Evolutionary conservation across 2,888 invertebrate genomes (phyloP), one percentile per base, ranked within the genome.

Genomic region (Synanthedon tipuliformis): DNA sequence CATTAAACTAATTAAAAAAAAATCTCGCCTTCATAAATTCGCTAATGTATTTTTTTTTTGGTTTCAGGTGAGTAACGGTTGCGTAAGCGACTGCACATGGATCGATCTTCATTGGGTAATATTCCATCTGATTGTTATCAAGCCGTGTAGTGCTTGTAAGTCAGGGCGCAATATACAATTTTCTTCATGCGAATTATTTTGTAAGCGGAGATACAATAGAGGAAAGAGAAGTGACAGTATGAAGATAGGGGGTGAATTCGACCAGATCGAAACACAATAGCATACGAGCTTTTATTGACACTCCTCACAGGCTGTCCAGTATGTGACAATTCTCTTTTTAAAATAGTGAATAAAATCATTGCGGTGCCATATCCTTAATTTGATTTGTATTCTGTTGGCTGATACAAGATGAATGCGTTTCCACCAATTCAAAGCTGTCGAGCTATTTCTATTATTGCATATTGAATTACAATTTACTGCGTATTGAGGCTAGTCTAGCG

Each of bases 61-160:
- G 69, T 75, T 77, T 65, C 70, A 69, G 69, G 67, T 71, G 66
- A 71, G 69, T 73, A 70, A 68, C 66, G 57, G 62, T 78, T 74
- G 68, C 72, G 70, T 62, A 45, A 45, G 59, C 56, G 50, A 50
- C 13, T 59, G 62, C 63, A 64, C 56, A 59, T 59, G 66, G 61
- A 56, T 61, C 59, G 61, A 56, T 62, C 60, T 54, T 58, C 61
- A 54, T 54, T 57, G 57, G 66, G 66, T 71, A 71, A 65, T 55
- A 62, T 63, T 61, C 62, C 59, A 61, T 59, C 65, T 58, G 55
- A 45, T 45, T 45, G 13, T 45, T 45, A 12, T 45, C 12, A 45
- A n/a, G 27, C 27, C 27, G 27, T 27, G 27, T 34, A 34, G 34
- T 34, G 7, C 34, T 34, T 34, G 34, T 34, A 34, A 34, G 8